Evolutionary conservation across 2,113 vertebrate species (phyloP), one percentile per base, ranked within the genome.

Genomic region (Takifugu flavidus): DNA sequence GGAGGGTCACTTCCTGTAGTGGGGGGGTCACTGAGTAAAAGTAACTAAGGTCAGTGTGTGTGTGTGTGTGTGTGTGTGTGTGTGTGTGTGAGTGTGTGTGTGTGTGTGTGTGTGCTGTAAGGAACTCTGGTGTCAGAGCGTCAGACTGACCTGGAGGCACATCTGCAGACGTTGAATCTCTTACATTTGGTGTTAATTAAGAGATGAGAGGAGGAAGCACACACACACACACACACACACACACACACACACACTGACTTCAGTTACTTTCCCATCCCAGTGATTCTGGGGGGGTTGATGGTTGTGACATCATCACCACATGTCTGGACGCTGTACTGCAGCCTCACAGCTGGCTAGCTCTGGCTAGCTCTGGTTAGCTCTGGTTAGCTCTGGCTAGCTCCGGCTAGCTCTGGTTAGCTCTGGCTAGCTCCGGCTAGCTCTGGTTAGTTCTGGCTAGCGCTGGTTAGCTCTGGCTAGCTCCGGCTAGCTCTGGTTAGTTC

Each of bases 151-250:
- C 45, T 56, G 49, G 57, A 59, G 53, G n/a, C 47, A 34, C 15
- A 60, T 62, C 58, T 62, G 43, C 49, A 54, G 49, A 47, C 56
- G 54, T 65, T 59, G 15, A 71, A 20, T 69, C 47, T 31, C 56
- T 51, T 53, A 46, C 54, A 53, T 70, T 51, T 59, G 47, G 68
- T 42, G 6, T 47, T 70, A 77, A 83, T 77, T 72, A 67, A 50
- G 50, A 56, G 28, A 42, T 52, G 59, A 52, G 59, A 46, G 58
- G 10, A 26, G 20, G 47, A 62, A 43, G 56, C 44, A 3, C 13
- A 29, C 27, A n/a, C 45, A 44, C 61, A 52, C 53, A 47, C 4
- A 64, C 50, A 62, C 25, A 53, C 28, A 52, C 11, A 51, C 29
- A 26, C 39, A 25, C 15, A 11, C 11, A 10, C 34, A 39, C 7